These are phyloP conservation scores for Nymphalis urticae DNA, from an alignment of 2,888 invertebrate species.

Conservation along the genomic window DNA sequence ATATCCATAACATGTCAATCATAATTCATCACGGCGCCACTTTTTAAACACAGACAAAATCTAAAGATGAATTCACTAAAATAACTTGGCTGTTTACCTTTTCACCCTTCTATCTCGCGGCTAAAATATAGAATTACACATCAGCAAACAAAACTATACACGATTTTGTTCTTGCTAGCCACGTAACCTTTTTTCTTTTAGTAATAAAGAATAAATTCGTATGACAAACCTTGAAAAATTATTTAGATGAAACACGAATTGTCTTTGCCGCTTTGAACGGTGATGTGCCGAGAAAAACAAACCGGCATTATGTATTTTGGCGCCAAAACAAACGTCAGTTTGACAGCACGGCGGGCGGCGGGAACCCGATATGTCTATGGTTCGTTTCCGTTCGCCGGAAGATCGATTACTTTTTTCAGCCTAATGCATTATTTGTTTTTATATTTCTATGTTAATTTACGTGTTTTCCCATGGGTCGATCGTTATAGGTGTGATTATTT, in stretches of 20 bases:
- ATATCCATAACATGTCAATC: slow-evolving; percentile 72
- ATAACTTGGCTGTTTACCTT: slow-evolving; percentile 78
- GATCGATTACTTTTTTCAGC: slow-evolving; percentile 70
- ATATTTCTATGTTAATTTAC: slow-evolving; percentile 41
- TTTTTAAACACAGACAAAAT: slow-evolving; percentile 66
- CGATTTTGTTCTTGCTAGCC: slow-evolving; percentile 33
- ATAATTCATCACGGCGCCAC: slow-evolving; percentile 68
- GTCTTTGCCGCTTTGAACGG: slow-evolving; percentile 57
- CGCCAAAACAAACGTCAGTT: slow-evolving; percentile 81
- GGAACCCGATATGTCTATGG: slow-evolving; percentile 73
- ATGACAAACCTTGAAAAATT: slow-evolving; percentile 36
- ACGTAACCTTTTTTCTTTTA: slow-evolving; percentile 28
- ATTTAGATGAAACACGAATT: slow-evolving; percentile 48
- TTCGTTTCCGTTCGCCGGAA: slow-evolving; percentile 75
- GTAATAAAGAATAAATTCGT: slow-evolving; percentile 52
- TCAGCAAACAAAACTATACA: slow-evolving; percentile 53
- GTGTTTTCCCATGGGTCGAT: slow-evolving; percentile 38
- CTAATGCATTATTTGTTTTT: slow-evolving; percentile 52
- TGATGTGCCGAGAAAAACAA: slow-evolving; percentile 78
- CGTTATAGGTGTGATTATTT: background rate
- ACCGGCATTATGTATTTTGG: slow-evolving; percentile 80
- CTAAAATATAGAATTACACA: slow-evolving; percentile 79
- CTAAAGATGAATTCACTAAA: slow-evolving; percentile 77
- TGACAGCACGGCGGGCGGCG: slow-evolving; percentile 81
- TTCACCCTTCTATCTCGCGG: slow-evolving; percentile 78